Conservation (phyloP, 2,113 vertebrate genomes). For the Xiphias gladius region DNA sequence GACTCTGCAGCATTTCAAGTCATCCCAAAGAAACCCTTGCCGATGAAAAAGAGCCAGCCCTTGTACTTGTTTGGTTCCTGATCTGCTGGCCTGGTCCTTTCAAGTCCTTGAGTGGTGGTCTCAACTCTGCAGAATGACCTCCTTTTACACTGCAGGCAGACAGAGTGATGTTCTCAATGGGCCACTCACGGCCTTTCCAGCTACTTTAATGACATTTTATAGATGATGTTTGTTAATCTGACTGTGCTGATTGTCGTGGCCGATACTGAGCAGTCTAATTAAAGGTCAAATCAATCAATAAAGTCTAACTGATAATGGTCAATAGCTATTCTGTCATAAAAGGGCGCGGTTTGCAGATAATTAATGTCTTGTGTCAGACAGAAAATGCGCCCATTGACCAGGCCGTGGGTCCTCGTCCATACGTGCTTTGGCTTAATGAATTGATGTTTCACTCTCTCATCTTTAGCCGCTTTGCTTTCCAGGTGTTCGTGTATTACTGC, state of each 20-base stretch:
- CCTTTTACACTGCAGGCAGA: neutral
- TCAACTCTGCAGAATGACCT: neutral
- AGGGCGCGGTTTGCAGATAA: slow-evolving; percentile 20
- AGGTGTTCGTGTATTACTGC: neutral
- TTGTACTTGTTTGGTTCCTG: neutral
- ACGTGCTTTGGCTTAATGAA: neutral
- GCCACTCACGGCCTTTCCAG: neutral
- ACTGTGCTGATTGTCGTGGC: slow-evolving; percentile 17
- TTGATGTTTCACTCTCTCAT: neutral
- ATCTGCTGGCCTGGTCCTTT: neutral
- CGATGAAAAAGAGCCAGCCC: neutral
- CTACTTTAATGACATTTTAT: neutral
- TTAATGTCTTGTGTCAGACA: slow-evolving; percentile 10
- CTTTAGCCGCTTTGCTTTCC: neutral
- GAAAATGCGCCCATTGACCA: neutral
- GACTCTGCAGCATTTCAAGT: neutral
- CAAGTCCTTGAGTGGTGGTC: neutral
- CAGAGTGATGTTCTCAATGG: neutral
- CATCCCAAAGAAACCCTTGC: no score
- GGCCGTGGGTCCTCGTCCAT: neutral
- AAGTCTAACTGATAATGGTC: slow-evolving; percentile 22
- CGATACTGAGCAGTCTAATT: slow-evolving; percentile 43
- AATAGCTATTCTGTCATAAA: neutral
- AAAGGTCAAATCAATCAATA: slow-evolving; percentile 47
- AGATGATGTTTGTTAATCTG: slow-evolving; percentile 18